Evolutionary conservation across 2,113 vertebrate species (phyloP), one percentile per base, ranked within the genome.

Genomic region (Lamprologus ornatipinnis): DNA sequence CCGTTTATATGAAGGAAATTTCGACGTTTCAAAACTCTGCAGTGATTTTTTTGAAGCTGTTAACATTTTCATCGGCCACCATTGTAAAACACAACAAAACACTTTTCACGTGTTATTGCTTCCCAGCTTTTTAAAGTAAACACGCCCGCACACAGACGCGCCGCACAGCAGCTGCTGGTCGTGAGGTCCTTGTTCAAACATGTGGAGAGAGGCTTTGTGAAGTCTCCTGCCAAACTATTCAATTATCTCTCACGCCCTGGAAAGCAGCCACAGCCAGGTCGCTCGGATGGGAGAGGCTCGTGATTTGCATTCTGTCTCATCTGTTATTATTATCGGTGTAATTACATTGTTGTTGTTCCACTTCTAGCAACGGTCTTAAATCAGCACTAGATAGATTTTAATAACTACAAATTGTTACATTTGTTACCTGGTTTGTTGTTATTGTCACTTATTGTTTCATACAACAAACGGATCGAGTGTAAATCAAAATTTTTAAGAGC

Each of bases 181-280:
- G 54, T 87, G 21, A 85, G 88, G 89, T 85, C 85, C 57, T 85
- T 95, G 95, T 96, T 94, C 83, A 63, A 93, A 96, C 95, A 93
- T 91, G 94, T 88, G 85, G 79, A 90, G 88, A 81, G 37, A 81
- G 33, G 83, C 54, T 91, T 84, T 92, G 87, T 88, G 83, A 90
- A 83, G 87, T 91, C 86, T 88, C 53, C 23, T 92, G 92, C 92
- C 91, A 94, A 92, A 91, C 60, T 82, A 88, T 90, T 85, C 26
- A 49, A 49, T 84, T 92, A 81, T 70, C 75, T 85, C 26, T 68
- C 42, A 26, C 88, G 80, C 84, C 58, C 80, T 87, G 68, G 81
- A 81, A 87, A 90, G n/a, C 37, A 86, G 23, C 21, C 19, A 40
- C 19, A 87, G 83, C 84, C 21, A 91, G 78, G 35, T 85, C 7